A percentile compares a stretch with the other conserved stretches of the same genome.
Conservation (phyloP, 2,113 vertebrate genomes). For the Bombycilla garrulus region DNA sequence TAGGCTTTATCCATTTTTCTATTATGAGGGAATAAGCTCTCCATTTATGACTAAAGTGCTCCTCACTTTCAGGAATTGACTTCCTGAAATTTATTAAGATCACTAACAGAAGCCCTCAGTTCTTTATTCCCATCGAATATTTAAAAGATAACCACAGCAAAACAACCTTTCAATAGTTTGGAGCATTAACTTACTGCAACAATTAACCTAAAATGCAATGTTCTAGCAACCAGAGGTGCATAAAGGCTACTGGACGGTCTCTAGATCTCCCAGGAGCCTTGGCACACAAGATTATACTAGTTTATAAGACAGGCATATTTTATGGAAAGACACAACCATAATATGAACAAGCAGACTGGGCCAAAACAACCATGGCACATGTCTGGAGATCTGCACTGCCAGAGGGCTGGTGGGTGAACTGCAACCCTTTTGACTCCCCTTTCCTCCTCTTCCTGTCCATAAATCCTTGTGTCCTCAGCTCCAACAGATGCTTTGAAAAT, state of each 20-base stretch:
- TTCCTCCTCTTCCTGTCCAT: background rate
- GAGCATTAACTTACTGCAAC: background rate
- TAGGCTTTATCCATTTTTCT: background rate
- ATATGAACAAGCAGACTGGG: background rate
- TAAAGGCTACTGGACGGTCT: background rate
- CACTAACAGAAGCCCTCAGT: background rate
- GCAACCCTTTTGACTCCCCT: background rate
- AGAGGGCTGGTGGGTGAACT: background rate
- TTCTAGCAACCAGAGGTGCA: background rate
- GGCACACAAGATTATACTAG: background rate
- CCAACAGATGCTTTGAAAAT: background rate
- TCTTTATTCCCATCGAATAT: background rate
- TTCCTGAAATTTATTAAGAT: background rate
- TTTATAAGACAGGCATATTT: background rate
- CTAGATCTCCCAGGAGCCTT: background rate
- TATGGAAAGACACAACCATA: background rate
- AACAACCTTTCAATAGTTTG: background rate
- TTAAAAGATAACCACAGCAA: background rate
- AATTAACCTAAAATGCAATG: background rate
- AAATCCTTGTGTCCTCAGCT: background rate
- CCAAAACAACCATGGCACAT: background rate
- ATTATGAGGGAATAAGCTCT: background rate
- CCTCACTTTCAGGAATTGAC: background rate
- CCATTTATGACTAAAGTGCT: background rate
- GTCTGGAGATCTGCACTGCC: background rate